Evolutionary conservation across 1,140 invertebrate genomes (phyloP).

Genomic region (Plectrocnemia conspersa): DNA sequence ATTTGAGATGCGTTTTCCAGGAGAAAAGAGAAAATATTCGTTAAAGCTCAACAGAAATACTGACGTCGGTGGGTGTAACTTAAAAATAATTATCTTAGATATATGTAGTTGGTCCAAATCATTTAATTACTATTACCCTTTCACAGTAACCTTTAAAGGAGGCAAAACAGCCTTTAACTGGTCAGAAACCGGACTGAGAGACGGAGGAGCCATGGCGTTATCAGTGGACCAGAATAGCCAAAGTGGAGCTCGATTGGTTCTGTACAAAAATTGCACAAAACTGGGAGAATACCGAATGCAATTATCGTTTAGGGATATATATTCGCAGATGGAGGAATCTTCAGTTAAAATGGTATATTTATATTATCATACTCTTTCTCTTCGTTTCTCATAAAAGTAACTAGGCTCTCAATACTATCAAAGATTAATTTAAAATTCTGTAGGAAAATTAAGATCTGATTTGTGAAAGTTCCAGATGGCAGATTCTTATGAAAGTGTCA

Average conservation of each 20-base stretch:
- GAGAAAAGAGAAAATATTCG: constrained; percentile 17
- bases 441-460: no score
- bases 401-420: no score
- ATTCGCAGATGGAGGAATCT: constrained; percentile 18
- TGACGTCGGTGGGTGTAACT: not conserved
- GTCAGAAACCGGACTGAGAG: not conserved
- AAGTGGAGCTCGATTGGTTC: constrained; percentile 37
- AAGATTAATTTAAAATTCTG: no score
- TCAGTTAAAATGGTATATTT: constrained; percentile 23
- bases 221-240: constrained; percentile 29
- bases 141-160: constrained; percentile 15
- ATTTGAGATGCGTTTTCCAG: constrained; percentile 20
- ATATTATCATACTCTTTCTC: no score
- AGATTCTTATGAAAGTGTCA: no score
- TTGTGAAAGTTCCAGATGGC: no score
- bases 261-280: constrained; percentile 37
- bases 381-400: no score
- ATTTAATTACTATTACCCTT: not conserved
- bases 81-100: no score
- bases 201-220: constrained; percentile 3
- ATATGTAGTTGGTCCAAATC: no score
- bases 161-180: constrained; percentile 12
- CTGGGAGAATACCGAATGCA: not conserved
- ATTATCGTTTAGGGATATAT: constrained; percentile 21
- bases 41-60: not conserved